A percentile compares a stretch with the other conserved stretches of the same genome.
phyloP scores from a whole-genome alignment of 2,888 invertebrate species.

The Morpho achilles region DNA sequence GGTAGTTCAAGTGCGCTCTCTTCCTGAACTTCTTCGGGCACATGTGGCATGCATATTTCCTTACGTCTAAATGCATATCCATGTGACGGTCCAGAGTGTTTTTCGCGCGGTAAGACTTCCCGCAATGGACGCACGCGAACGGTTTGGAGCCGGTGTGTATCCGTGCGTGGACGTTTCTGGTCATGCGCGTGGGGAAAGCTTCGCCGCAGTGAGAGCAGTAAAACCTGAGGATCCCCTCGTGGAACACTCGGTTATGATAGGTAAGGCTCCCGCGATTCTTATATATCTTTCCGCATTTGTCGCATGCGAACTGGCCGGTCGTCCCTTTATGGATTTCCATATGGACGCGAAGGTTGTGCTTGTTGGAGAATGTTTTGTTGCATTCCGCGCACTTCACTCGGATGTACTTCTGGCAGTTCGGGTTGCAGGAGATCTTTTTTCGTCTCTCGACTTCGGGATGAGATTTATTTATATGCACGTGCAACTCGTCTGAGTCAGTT shows the following conservation, averaged over 20 bases:
- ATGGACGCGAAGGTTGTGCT: constrained; percentile 70
- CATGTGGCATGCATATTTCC: constrained; percentile 47
- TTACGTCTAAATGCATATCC: constrained; percentile 49
- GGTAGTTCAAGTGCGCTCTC: constrained; percentile 56
- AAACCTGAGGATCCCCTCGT: constrained; percentile 60
- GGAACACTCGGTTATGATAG: constrained; percentile 58
- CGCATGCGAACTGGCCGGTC: constrained; percentile 43
- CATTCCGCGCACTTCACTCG: constrained; percentile 70
- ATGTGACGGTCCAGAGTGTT: constrained; percentile 50
- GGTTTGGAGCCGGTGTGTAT: constrained; percentile 70
- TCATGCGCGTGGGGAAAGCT: constrained; percentile 60
- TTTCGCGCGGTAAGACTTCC: constrained; percentile 49
- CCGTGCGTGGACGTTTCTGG: constrained; percentile 59
- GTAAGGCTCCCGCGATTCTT: constrained; percentile 60
- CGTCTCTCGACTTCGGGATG: constrained; percentile 10
- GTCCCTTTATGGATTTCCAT: constrained; percentile 54
- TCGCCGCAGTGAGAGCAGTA: constrained; percentile 67
- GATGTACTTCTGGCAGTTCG: constrained; percentile 48
- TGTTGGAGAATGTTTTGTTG: constrained; percentile 65
- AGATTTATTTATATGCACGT: constrained; percentile 20
- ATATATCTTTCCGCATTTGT: constrained; percentile 64
- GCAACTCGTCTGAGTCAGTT: constrained; percentile 21
- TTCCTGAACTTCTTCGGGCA: constrained; percentile 58
- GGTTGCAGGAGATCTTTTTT: constrained; percentile 27
- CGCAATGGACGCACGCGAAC: constrained; percentile 61